Evolutionary conservation across 1,140 invertebrate species (phyloP).

Genomic region (Pteromalus puparum): DNA sequence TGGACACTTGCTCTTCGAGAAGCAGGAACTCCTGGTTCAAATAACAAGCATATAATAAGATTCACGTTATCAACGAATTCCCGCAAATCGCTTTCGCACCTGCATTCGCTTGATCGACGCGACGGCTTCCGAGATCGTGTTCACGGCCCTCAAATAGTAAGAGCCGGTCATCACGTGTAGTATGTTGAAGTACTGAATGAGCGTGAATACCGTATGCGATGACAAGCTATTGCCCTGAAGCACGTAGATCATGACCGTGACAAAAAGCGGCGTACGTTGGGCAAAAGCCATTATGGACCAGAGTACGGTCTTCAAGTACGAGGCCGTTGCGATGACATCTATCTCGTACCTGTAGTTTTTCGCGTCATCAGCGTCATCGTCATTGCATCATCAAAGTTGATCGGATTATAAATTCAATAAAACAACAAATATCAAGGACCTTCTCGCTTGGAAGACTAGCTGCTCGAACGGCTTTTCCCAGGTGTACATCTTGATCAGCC

Average conservation of each 20-base stretch:
- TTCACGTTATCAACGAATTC: neutral
- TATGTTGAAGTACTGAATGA: constrained; percentile 84
- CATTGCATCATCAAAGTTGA: neutral
- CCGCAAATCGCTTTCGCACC: constrained; percentile 63
- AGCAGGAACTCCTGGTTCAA: constrained; percentile 35
- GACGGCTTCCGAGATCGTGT: constrained; percentile 77
- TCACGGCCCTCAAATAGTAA: constrained; percentile 81
- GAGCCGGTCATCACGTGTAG: constrained; percentile 84
- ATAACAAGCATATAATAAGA: neutral
- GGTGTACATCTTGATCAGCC: constrained; percentile 88
- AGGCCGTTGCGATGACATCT: constrained; percentile 80
- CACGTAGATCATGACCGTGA: constrained; percentile 82
- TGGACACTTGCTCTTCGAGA: constrained; percentile 3
- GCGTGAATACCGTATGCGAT: constrained; percentile 83
- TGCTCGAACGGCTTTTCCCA: constrained; percentile 88
- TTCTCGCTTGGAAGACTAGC: constrained; percentile 75
- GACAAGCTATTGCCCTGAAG: constrained; percentile 79
- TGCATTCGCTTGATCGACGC: constrained; percentile 81
- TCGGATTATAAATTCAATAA: neutral
- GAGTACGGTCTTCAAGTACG: constrained; percentile 84
- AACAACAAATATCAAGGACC: constrained; percentile 45
- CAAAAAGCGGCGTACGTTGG: constrained; percentile 82
- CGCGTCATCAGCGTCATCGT: neutral
- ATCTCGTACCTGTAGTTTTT: constrained; percentile 79
- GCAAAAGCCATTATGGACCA: constrained; percentile 81